These are phyloP conservation scores for Herminia tarsipennalis DNA, from an alignment of 2,888 invertebrate species.

Conservation along the genomic window DNA sequence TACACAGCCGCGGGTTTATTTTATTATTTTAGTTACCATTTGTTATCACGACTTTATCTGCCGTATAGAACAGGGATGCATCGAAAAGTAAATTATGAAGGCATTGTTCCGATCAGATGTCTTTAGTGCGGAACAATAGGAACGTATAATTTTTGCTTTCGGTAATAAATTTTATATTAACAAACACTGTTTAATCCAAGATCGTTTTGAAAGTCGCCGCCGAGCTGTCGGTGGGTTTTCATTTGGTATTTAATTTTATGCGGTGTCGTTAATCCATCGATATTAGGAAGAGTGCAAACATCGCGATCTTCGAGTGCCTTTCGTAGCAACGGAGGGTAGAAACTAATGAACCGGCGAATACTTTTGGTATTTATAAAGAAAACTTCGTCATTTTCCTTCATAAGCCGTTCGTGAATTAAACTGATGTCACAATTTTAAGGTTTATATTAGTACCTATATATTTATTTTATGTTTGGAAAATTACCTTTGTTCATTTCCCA, in stretches of 20 bases:
- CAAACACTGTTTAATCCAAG: constrained; percentile 52
- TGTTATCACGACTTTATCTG: constrained; percentile 85
- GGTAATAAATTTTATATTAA: constrained; percentile 79
- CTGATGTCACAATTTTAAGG: too few species aligned
- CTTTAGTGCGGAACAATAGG: constrained; percentile 77
- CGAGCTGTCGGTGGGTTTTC: constrained; percentile 48
- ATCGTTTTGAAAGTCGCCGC: constrained; percentile 42
- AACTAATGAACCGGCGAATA: constrained; percentile 72
- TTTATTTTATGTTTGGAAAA: too few species aligned
- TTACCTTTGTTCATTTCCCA: too few species aligned
- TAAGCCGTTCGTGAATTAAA: constrained; percentile 15
- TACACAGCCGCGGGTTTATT: constrained; percentile 73
- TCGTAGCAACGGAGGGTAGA: constrained; percentile 53
- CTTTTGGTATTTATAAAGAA: constrained; percentile 50
- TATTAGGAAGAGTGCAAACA: constrained; percentile 76
- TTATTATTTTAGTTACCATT: constrained; percentile 85
- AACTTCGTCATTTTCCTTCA: constrained; percentile 41
- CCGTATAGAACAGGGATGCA: constrained; percentile 74
- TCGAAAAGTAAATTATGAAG: constrained; percentile 83
- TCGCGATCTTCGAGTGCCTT: constrained; percentile 56
- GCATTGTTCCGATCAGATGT: constrained; percentile 80
- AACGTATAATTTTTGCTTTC: constrained; percentile 74
- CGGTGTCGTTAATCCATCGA: constrained; percentile 78
- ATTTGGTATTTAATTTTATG: constrained; percentile 77
- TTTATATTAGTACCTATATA: too few species aligned